Conservation (phyloP, 2,113 vertebrate species). For the Festucalex cinctus region DNA sequence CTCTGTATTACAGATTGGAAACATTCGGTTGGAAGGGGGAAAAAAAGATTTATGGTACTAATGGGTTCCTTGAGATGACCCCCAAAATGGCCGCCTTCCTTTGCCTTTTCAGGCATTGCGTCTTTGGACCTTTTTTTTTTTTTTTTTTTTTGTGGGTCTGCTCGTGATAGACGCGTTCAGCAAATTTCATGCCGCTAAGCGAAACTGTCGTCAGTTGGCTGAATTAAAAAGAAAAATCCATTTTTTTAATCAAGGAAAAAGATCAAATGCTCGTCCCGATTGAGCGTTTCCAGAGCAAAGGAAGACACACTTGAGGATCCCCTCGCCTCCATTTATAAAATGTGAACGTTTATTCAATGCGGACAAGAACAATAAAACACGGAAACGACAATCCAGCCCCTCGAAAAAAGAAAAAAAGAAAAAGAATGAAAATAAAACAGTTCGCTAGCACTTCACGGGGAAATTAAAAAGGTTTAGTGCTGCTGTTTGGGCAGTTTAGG, state of each 20-base stretch:
- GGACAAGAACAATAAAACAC: constrained; percentile 77
- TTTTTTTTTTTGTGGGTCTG: too few relatives aligned
- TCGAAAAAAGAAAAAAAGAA: constrained; percentile 37
- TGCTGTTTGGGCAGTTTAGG: too few relatives aligned
- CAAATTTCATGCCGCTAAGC: background rate
- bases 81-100: background rate
- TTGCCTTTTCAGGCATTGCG: background rate
- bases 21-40: too few relatives aligned
- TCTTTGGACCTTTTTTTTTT: background rate
- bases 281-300: background rate
- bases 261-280: background rate
- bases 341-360: constrained; percentile 79
- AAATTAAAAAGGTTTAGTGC: background rate
- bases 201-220: background rate
- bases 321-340: constrained; percentile 69
- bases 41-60: background rate
- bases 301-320: background rate
- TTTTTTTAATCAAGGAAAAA: background rate
- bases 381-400: constrained; percentile 72
- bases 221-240: background rate
- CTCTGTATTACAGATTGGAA: too few relatives aligned
- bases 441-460: constrained; percentile 52
- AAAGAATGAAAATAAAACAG: constrained; percentile 49
- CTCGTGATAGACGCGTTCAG: background rate
- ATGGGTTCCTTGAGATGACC: background rate